Base-by-base conservation (phyloP, 2,113 vertebrate genomes). In the Erinaceus europaeus region DNA sequence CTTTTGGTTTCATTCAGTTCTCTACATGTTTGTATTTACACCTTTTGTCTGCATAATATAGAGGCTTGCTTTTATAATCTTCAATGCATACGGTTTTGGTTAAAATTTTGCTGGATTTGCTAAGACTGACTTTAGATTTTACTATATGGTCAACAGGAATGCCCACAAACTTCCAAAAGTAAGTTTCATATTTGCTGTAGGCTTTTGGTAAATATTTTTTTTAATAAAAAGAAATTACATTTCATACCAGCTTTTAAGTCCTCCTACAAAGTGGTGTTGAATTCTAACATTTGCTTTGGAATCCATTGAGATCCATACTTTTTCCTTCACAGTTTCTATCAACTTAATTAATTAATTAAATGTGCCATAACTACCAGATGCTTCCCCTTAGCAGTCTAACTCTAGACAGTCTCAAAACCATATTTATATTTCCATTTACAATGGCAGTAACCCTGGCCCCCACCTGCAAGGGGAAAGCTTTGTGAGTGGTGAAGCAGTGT, bases 261-360 rank as follows among this genome's bases (percentile, higher is more conserved):
- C 48, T 50, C 20, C 48, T 15, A 86, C 34, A 84, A 89, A 34
- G 42, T 69, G 29, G 15, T 48, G 46, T 21, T 83, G 14, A 20
- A 13, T 83, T 92, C 86, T 92, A 85, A 93, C 44, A 71, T 5
- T 78, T 85, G 50, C n/a, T 88, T 78, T 81, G 48, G 83, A 92
- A 85, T 1, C 27, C 64, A 29, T 18, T 87, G 42, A 87, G 42
- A 87, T 75, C 13, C 21, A 57, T 57, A 15, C 17, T 34, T 71
- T 61, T 74, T 52, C 46, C 42, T 68, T 64, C 27, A 40, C 65
- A 81, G 62, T 27, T 78, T 69, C 53, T 91, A 32, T 72, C 62
- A 48, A 46, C 81, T 89, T 62, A 27, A 69, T 53, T 40, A 86
- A 53, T 36, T 83, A 79, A 29, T 75, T 44, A n/a, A n/a, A n/a